phyloP scores from a whole-genome alignment of 2,797 vertebrate species.

The Columba guinea region DNA sequence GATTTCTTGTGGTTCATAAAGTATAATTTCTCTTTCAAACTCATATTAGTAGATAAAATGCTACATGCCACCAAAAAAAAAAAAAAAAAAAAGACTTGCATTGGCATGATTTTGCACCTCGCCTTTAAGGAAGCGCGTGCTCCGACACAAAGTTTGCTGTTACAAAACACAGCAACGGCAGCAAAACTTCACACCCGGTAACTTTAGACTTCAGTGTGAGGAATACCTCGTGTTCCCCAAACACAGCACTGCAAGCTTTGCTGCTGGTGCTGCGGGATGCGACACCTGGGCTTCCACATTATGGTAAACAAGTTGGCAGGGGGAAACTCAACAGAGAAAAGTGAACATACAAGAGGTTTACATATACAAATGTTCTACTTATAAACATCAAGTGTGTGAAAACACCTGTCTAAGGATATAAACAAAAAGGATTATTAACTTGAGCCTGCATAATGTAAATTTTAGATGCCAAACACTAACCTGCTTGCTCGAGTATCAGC shows the following conservation, averaged over 20 bases:
- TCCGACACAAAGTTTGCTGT: too few species aligned
- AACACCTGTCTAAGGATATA: background rate
- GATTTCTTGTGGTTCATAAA: background rate
- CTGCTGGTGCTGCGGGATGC: background rate
- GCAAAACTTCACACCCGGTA: background rate
- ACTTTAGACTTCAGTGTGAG: background rate
- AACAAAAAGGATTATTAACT: background rate
- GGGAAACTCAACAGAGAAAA: background rate
- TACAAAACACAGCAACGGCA: background rate
- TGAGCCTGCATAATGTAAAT: fast-evolving
- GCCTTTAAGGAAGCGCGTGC: background rate
- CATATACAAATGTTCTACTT: background rate
- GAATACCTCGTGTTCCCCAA: background rate
- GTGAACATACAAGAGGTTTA: background rate
- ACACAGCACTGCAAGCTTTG: too few species aligned
- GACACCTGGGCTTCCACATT: fast-evolving
- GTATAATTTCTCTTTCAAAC: background rate
- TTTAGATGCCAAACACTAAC: background rate
- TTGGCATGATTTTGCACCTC: background rate
- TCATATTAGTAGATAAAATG: background rate
- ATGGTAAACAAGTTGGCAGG: fast-evolving
- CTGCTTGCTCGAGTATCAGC: background rate
- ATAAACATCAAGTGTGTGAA: background rate
- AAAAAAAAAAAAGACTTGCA: background rate
- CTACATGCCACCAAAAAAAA: background rate